Base-by-base conservation (phyloP, 1,140 invertebrate genomes). In the Conus ventricosus region DNA sequence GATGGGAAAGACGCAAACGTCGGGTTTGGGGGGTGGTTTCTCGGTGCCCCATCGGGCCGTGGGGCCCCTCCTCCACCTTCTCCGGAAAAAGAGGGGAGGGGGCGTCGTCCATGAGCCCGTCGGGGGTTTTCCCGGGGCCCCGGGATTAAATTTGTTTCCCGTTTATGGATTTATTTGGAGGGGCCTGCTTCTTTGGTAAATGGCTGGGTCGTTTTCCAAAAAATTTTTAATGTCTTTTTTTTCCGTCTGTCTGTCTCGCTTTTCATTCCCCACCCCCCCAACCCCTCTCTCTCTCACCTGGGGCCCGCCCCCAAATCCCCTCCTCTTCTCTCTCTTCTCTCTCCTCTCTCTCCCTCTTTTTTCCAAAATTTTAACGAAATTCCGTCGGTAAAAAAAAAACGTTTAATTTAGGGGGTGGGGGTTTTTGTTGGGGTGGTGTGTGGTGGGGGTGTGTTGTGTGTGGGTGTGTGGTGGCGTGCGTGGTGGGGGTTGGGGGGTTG, bases 131-230 rank as follows among this genome's bases (percentile, higher is more conserved):
- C 86, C 13, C 80, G 89, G 53, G 91, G 92, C 75, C 80, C 75
- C 80, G 90, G 5, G 85, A 90, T 20, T 85, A n/a, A n/a, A 89
- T 27, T 91, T 91, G 13, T 95, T n/a, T n/a, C 83, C 71, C 86
- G 86, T 17, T 83, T 91, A 88, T 89, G 81, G 90, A 91, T 20
- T 20, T 90, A 91, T 76, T 81, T 89, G n/a, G 91, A 92, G 27
- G 92, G 88, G 54, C 90, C 91, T 17, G 60, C 85, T n/a, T 91
- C 90, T 20, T 17, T 92, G 88, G 91, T 92, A 86, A 92, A 90
- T 91, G 75, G n/a, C 23, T 25, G 51, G 17, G 6, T 54, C 6
- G 23, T 13, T 55, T 55, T 54, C 10, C 8, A 8, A 20, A 20
- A 55, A 4, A 11, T 20, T 55, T 54, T 23, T 10, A n/a, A n/a